Evolutionary conservation across 2,113 vertebrate species (phyloP), one percentile per base, ranked within the genome.

Genomic region (Heloderma charlesbogerti): DNA sequence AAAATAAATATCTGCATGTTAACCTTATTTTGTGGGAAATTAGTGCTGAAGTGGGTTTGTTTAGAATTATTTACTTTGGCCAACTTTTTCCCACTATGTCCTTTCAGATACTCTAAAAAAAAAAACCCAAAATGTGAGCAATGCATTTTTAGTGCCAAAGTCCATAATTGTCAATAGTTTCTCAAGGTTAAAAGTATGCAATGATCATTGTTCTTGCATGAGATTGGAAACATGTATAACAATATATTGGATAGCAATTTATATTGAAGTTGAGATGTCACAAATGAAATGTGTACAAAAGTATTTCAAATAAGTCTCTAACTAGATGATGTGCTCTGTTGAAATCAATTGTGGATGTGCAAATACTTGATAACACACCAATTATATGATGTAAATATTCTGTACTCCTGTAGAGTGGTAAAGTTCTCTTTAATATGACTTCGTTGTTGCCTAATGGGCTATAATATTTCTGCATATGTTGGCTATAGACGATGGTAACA

Each of bases 381-480:
- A 87, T 78, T 89, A 89, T 78, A 10, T 72, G 71, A 77, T 92
- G 88, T 93, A 88, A 94, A 93, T 82, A 91, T 75, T 89, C 90
- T 91, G 43, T 80, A 45, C 89, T 77, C 74, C 40, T 84, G 81
- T 75, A 89, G 92, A 87, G 9, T 51, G 31, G 94, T 93, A 94
- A 96, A 94, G 60, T 91, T 94, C 89, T 57, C 84, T 94, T 91
- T 92, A 89, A 66, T 67, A 89, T 91, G 86, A 75, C 78, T 92
- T 37, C 45, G 83, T 67, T 83, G 74, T 15, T 0, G 91, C 74
- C 40, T 20, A 48, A 81, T 81, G 43, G 69, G 67, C n/a, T 69
- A 3, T 54, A 1, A 0, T 0, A 84, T 2, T 75, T 87, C 87
- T 10, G 54, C n/a, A 60, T 29, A 0, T 45, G 63, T 82, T 86